Percentiles rank a stretch among this genome's conserved stretches.
phyloP scores from a whole-genome alignment of 1,140 invertebrate genomes.

The Drosophila takahashii region DNA sequence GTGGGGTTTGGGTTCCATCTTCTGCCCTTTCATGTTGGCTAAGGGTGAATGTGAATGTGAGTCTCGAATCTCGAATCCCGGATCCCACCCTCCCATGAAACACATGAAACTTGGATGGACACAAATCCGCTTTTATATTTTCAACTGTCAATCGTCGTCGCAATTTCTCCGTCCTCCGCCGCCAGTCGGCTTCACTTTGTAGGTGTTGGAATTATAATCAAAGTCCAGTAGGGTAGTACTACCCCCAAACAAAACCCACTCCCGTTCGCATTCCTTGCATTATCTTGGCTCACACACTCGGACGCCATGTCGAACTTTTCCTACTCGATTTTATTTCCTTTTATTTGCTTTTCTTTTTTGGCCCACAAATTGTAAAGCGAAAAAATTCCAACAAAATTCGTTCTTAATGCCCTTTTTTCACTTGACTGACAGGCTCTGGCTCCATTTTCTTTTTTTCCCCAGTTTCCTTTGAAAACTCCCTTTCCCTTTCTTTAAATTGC shows the following conservation, averaged over 20 bases:
- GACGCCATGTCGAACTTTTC: constrained; percentile 13
- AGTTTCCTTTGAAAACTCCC: neutral
- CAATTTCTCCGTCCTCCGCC: constrained; percentile 41
- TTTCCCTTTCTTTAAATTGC: neutral
- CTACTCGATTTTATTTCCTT: constrained; percentile 51
- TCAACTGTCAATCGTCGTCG: constrained; percentile 78
- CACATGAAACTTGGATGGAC: constrained; percentile 51
- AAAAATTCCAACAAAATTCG: constrained; percentile 80
- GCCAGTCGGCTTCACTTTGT: constrained; percentile 31
- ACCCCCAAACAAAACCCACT: neutral
- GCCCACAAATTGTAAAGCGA: constrained; percentile 73
- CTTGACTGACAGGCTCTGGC: constrained; percentile 65
- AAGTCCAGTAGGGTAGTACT: constrained; percentile 56
- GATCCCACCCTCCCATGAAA: neutral
- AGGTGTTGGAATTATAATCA: constrained; percentile 82
- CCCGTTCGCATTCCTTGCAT: constrained; percentile 42
- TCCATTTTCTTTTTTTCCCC: neutral
- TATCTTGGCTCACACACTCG: constrained; percentile 32
- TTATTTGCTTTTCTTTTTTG: constrained; percentile 28
- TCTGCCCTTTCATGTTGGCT: constrained; percentile 36
- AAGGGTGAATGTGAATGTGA: constrained; percentile 32
- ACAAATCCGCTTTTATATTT: constrained; percentile 82
- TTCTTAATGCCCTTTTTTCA: constrained; percentile 70
- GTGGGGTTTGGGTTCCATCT: neutral
- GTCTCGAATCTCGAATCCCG: constrained; percentile 33